These are phyloP conservation scores for Lithobates sylvaticus DNA, from an alignment of 2,797 vertebrate genomes.

Conservation along the genomic window DNA sequence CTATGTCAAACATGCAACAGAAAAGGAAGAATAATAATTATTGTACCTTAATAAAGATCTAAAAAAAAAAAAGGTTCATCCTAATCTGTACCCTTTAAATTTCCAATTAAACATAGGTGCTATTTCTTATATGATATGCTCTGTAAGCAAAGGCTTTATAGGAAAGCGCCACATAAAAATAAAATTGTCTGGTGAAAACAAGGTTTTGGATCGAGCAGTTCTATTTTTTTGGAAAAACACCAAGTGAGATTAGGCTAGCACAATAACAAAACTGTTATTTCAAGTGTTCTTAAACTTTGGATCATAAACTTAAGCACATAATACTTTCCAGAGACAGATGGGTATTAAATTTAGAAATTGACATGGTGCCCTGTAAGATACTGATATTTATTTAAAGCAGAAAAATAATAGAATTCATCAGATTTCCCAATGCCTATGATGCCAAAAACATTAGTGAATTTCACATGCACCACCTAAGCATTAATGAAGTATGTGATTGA, in stretches of 20 bases:
- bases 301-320: constrained; percentile 46
- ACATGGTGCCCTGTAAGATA: constrained; percentile 32
- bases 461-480: neutral
- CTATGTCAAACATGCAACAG: neutral
- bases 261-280: constrained; percentile 61
- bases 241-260: constrained; percentile 54
- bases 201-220: constrained; percentile 51
- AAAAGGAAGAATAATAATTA: neutral
- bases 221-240: constrained; percentile 46
- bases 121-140: neutral
- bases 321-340: constrained; percentile 51
- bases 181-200: constrained; percentile 40
- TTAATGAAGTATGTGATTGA: constrained; percentile 14
- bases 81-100: neutral
- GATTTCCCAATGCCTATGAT: neutral
- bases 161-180: constrained; percentile 22
- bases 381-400: constrained; percentile 42
- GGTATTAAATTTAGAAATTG: constrained; percentile 53
- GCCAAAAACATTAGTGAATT: neutral
- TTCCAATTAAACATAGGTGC: constrained; percentile 3
- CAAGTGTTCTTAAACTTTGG: constrained; percentile 58
- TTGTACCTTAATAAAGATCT: no score
- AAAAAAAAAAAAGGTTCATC: no score
- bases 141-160: neutral
- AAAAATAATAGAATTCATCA: constrained; percentile 35